phyloP scores from a whole-genome alignment of 2,888 invertebrate species.

The Nineta flava region DNA sequence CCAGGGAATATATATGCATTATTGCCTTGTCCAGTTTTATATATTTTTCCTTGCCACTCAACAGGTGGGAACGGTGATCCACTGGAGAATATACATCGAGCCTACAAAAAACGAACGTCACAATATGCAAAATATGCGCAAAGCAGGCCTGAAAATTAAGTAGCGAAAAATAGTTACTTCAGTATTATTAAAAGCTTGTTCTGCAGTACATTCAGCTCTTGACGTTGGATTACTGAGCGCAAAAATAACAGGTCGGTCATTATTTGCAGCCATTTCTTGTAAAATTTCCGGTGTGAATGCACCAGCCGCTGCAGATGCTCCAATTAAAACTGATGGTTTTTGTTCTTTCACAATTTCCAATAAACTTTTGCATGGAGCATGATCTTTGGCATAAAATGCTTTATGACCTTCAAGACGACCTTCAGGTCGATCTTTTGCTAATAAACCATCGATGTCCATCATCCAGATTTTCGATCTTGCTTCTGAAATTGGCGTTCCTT shows the following conservation, averaged over 20 bases:
- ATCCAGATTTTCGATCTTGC: conserved; percentile 53
- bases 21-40: conserved; percentile 91
- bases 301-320: conserved; percentile 84
- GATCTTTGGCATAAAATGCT: conserved; percentile 61
- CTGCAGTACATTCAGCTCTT: conserved; percentile 99
- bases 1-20: conserved; percentile 98
- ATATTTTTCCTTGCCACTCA: conserved; percentile 59
- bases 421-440: conserved; percentile 72
- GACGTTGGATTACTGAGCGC: conserved; percentile 96
- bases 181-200: conserved; percentile 78
- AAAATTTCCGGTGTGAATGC: conserved; percentile 87
- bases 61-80: conserved; percentile 93
- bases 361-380: conserved; percentile 59
- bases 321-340: conserved; percentile 81
- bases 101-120: not conserved
- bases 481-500: conserved; percentile 40
- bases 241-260: conserved; percentile 83
- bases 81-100: conserved; percentile 77
- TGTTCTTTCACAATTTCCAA: conserved; percentile 63
- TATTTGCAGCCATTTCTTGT: conserved; percentile 66
- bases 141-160: not conserved
- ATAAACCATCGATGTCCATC: conserved; percentile 90
- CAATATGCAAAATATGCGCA: not conserved
- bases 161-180: conserved; percentile 37
- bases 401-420: conserved; percentile 73